These are phyloP conservation scores for Phyllotreta cruciferae DNA, from an alignment of 2,888 invertebrate species.

Conservation along the genomic window DNA sequence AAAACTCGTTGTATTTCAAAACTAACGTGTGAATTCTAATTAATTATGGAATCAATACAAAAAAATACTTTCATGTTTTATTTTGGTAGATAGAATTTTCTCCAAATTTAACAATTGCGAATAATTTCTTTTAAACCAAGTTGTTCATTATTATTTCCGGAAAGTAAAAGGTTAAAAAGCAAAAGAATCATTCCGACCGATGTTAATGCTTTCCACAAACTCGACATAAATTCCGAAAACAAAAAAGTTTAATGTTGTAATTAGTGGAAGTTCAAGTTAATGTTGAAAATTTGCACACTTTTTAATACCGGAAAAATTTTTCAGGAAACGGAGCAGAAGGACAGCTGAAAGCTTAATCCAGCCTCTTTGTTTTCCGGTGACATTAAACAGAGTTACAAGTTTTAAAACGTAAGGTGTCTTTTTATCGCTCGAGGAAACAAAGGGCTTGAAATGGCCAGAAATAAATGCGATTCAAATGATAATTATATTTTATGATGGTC, in stretches of 20 bases:
- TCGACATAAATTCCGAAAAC: conserved; percentile 26
- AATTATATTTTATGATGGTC: too few relatives aligned
- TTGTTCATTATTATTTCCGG: conserved; percentile 1
- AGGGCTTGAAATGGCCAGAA: too few relatives aligned
- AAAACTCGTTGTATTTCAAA: too few relatives aligned
- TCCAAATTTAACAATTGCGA: too few relatives aligned
- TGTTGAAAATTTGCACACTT: conserved; percentile 31
- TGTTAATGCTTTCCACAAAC: conserved; percentile 25
- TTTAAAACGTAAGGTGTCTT: conserved; percentile 23
- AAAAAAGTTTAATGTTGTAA: conserved; percentile 33
- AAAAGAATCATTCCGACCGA: conserved; percentile 8
- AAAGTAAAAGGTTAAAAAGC: not conserved
- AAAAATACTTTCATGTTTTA: too few relatives aligned
- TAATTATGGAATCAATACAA: too few relatives aligned
- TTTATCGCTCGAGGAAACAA: conserved; percentile 5
- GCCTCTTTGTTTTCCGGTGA: conserved; percentile 26
- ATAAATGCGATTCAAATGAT: too few relatives aligned
- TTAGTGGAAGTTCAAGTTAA: conserved; percentile 35
- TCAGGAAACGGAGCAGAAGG: conserved; percentile 29
- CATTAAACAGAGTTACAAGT: conserved; percentile 23
- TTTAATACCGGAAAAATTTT: conserved; percentile 33
- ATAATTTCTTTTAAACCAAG: too few relatives aligned
- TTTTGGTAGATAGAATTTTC: too few relatives aligned
- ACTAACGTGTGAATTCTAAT: too few relatives aligned
- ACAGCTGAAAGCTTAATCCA: conserved; percentile 31